These are phyloP conservation scores for Pyrocoelia pectoralis DNA, from an alignment of 2,888 invertebrate species.

Conservation along the genomic window DNA sequence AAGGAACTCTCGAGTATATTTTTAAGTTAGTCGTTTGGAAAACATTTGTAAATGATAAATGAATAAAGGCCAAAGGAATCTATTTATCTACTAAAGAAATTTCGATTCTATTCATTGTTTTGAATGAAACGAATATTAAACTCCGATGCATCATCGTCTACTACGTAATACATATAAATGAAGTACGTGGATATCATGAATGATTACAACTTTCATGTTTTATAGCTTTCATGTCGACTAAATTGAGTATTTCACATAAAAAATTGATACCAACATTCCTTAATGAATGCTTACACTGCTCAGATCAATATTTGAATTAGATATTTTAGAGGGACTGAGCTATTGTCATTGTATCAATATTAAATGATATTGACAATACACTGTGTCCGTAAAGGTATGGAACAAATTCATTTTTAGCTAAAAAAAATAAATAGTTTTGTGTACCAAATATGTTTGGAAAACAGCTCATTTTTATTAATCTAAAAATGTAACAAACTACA, in stretches of 20 bases:
- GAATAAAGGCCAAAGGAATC: neutral
- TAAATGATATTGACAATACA: no score
- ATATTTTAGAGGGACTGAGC: no score
- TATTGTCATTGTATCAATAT: no score
- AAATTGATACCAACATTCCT: neutral
- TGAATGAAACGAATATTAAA: neutral
- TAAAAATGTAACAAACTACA: no score
- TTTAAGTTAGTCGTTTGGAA: neutral
- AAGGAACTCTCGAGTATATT: slow-evolving; percentile 15
- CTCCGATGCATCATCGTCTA: neutral
- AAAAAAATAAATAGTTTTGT: no score
- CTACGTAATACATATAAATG: neutral
- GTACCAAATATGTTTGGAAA: no score
- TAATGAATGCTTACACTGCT: no score
- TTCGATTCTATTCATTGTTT: slow-evolving; percentile 1
- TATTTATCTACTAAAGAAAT: neutral
- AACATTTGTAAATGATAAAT: neutral
- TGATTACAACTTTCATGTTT: neutral
- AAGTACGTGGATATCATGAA: slow-evolving; percentile 1
- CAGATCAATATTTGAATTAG: no score
- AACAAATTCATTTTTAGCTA: no score
- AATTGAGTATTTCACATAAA: neutral
- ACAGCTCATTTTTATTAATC: no score
- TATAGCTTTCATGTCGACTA: neutral
- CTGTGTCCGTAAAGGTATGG: no score